Evolutionary conservation across 2,888 invertebrate genomes (phyloP).

Genomic region (Papilio protenor): DNA sequence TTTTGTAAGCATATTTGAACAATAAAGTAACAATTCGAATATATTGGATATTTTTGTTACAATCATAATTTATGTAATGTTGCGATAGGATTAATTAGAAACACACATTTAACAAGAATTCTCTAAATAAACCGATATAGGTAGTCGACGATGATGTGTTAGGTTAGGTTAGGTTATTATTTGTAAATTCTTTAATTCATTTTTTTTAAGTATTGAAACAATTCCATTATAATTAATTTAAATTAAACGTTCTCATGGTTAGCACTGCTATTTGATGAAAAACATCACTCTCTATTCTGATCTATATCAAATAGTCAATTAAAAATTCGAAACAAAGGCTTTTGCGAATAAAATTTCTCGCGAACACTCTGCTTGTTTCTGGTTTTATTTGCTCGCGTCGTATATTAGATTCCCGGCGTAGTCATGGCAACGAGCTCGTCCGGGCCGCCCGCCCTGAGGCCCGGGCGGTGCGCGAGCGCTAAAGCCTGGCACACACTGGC

Average conservation of each 20-base stretch:
- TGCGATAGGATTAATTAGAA: too few species aligned
- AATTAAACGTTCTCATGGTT: not conserved
- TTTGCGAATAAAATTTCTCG: conserved; percentile 34
- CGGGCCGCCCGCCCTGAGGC: conserved; percentile 64
- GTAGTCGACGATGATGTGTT: too few species aligned
- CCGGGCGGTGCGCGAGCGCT: conserved; percentile 58
- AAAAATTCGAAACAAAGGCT: conserved; percentile 16
- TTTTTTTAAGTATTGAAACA: too few species aligned
- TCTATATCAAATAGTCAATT: conserved; percentile 1
- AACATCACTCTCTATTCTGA: not conserved
- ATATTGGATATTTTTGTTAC: not conserved
- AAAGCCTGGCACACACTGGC: not conserved
- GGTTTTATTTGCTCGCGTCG: conserved; percentile 61
- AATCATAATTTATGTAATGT: too few species aligned
- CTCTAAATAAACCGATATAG: too few species aligned
- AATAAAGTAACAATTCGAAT: not conserved
- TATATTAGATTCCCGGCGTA: conserved; percentile 70
- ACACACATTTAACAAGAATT: too few species aligned
- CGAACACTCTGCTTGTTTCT: conserved; percentile 46
- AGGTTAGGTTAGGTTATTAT: too few species aligned
- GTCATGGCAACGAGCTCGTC: conserved; percentile 72
- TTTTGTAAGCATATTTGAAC: not conserved
- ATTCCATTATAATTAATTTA: too few species aligned
- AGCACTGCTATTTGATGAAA: not conserved
- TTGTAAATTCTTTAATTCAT: not conserved